Base-by-base conservation (phyloP, 2,113 vertebrate genomes). In the Macrotus californicus region DNA sequence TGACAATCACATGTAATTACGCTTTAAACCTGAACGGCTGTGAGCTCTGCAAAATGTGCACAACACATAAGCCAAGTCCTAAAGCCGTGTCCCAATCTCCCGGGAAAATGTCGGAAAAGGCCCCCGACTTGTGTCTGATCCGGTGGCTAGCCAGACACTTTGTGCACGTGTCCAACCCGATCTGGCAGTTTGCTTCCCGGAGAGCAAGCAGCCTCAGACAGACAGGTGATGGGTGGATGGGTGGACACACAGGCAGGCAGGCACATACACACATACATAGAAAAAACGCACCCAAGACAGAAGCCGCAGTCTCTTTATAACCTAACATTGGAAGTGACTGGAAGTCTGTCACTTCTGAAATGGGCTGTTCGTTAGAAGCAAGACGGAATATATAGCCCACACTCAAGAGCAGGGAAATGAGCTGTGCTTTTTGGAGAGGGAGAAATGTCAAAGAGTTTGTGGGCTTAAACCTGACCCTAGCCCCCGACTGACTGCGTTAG, bases 21-120 rank as follows among this genome's bases (percentile, higher is more conserved):
- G 41, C 93, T 93, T 93, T 93, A 83, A 98, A 96, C 90, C 50
- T 50, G 76, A 95, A 95, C 59, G 96, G 86, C 95, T 79, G 95
- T 3, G 0, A 96, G 96, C 83, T 82, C 85, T 56, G 43, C 77
- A 96, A 94, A 95, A 87, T 22, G 39, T 92, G 36, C 56, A 48
- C 84, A 36, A 31, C 70, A 76, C 21, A 11, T 81, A 83, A 4
- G 7, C 43, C 92, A 89, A 94, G 69, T 34, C 69, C 92, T 66
- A 41, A 67, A 84, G 36, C 73, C 79, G 95, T 73, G 85, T 50
- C 83, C 43, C 88, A 94, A 56, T 80, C 94, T 92, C 72, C 5
- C 24, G 36, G 52, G 80, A 67, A 46, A 64, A 83, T n/a, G 36
- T 72, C 3, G 41, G 87, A n/a, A 93, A 93, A 56, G 3, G 14